Conservation (phyloP, 2,888 invertebrate species). For the Tetranychus truncatus region DNA sequence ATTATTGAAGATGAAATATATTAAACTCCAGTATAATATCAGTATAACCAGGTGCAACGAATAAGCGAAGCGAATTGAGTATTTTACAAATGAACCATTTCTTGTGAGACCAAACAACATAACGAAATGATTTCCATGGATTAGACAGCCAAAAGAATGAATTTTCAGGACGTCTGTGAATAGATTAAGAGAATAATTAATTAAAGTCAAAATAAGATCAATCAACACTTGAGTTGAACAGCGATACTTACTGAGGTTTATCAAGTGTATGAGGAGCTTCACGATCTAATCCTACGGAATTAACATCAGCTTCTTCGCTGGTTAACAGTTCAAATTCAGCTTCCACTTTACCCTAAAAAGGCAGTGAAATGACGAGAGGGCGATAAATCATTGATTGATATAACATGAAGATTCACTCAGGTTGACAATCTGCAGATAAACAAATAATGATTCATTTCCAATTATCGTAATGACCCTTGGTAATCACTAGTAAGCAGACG, state of each 20-base stretch:
- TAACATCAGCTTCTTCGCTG: conserved; percentile 69
- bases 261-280: conserved; percentile 69
- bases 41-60: conserved; percentile 64
- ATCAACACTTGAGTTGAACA: background rate
- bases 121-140: conserved; percentile 70
- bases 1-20: background rate
- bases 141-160: conserved; percentile 87
- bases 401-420: background rate
- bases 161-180: conserved; percentile 50
- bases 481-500: too few species aligned
- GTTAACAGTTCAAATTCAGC: conserved; percentile 70
- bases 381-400: background rate
- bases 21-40: conserved; percentile 59
- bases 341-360: conserved; percentile 59
- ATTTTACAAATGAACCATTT: conserved; percentile 68
- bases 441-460: too few species aligned
- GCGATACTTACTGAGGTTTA: conserved; percentile 46
- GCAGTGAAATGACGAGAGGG: background rate
- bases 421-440: too few species aligned
- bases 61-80: conserved; percentile 43
- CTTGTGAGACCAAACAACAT: conserved; percentile 82
- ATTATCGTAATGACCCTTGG: too few species aligned
- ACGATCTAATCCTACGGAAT: conserved; percentile 63
- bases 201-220: background rate
- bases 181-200: background rate